Evolutionary conservation across 2,113 vertebrate species (phyloP), one percentile per base, ranked within the genome.

Genomic region (Alaudala cheleensis): DNA sequence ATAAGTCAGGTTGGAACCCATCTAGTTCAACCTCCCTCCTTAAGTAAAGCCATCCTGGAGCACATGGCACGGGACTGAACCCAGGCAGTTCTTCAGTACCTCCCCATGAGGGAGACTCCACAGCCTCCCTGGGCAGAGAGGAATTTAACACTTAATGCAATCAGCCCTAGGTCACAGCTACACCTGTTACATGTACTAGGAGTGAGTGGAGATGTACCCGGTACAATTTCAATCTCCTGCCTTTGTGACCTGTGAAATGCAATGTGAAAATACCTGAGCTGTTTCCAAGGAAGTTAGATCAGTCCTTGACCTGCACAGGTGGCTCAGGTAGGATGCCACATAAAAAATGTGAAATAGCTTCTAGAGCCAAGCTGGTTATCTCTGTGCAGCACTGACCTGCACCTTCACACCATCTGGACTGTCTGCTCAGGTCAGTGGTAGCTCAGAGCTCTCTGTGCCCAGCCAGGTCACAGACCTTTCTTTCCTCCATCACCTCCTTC

Each of bases 401-500:
- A 50, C 82, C 58, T 73, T 81, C 0, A 0, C 29, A 58, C 88
- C 76, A 88, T 77, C 88, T 95, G 90, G 82, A 50, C 82, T 73
- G 60, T 60, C 47, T 66, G 25, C 47, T 84, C 39, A 62, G 69
- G 81, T 67, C 91, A 86, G 49, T 12, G 53, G 58, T 39, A 82
- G 25, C 92, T 69, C 49, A 85, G 53, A 90, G 74, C 14, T 71
- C 45, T 53, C 70, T 21, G 45, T 14, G 13, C 66, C 50, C 74
- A 93, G 58, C 54, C 92, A 80, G 85, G 74, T 73, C 82, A 86
- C 10, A 34, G 67, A 47, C 62, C 54, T 88, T 69, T 71, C 34
- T 40, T 58, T 67, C 28, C 62, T 80, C 58, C 21, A 16, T 39
- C 45, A 33, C 4, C 21, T 87, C 79, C 58, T 86, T 19, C 58